Evolutionary conservation across 1,140 invertebrate species (phyloP).

Genomic region (Caerostris darwini): DNA sequence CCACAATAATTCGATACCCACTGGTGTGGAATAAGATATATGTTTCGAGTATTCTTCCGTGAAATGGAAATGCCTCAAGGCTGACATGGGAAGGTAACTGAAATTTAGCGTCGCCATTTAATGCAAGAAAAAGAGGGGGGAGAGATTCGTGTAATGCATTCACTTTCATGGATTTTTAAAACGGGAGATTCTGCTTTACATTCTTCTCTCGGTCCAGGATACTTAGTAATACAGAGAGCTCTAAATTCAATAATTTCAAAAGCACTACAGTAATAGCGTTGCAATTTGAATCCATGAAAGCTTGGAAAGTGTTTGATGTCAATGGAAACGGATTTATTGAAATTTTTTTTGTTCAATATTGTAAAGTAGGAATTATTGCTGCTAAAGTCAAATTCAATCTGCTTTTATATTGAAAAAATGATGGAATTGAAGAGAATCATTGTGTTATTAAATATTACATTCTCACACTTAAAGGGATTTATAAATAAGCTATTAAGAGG

Average conservation of each 20-base stretch:
- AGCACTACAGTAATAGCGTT: background rate
- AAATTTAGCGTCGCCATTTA: slow-evolving; percentile 32
- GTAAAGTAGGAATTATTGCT: no score
- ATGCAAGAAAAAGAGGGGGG: background rate
- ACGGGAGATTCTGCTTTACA: background rate
- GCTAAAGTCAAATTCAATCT: no score
- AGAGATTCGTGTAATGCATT: background rate
- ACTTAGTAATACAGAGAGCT: background rate
- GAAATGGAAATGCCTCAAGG: slow-evolving; percentile 48
- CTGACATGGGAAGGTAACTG: slow-evolving; percentile 10
- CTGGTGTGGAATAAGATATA: slow-evolving; percentile 72
- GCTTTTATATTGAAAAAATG: no score
- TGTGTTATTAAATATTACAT: no score
- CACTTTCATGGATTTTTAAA: background rate
- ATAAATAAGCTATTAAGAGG: no score
- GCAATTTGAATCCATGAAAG: background rate
- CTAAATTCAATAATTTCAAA: background rate
- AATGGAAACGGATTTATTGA: background rate
- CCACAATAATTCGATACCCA: slow-evolving; percentile 69
- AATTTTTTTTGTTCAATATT: background rate
- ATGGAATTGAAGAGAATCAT: no score
- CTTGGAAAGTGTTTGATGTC: background rate
- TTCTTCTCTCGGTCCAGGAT: background rate
- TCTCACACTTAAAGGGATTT: no score
- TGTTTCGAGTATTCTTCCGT: slow-evolving; percentile 60